Evolutionary conservation across 2,888 invertebrate genomes (phyloP), one percentile per base, ranked within the genome.

Genomic region (Gortyna flavago): DNA sequence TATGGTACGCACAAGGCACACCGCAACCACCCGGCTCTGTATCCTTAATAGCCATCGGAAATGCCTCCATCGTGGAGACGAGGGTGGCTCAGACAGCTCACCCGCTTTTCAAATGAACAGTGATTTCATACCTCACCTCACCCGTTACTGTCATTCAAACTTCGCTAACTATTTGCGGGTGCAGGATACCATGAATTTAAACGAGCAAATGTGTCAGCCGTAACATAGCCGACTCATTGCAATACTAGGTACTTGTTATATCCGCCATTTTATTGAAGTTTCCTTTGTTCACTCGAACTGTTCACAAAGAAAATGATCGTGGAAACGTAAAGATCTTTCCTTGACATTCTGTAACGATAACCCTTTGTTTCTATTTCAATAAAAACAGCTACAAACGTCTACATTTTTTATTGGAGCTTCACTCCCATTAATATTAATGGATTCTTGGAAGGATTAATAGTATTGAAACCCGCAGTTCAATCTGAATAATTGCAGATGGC

Each of bases 391-490:
- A 89, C 88, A 88, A 90, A 86, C 87, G 87, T 91, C 90, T 91
- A 91, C 92, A 93, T 92, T 87, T 88, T 87, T 87, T 84, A 88
- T 86, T 85, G 83, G 70, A 81, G 79, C 77, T 93, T 91, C 91
- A 90, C 86, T 89, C 87, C 90, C 88, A 90, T 89, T 88, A 89
- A 89, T 90, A 89, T 89, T 91, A 90, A 91, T 90, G 91, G 91
- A 90, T 89, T 87, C 83, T 81, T 78, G 87, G 90, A 89, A 93
- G 93, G 94, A 95, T 95, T 95, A 95, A 94, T 95, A 93, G 92
- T 92, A 93, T 93, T 93, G 93, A 92, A 93, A 93, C 92, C 92
- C 90, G 89, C 92, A 93, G 92, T 93, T 93, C 93, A 93, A 93
- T 94, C 93, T 90, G 92, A 92, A 93, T 95, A 94, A 95, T 95